Conservation (phyloP, 2,888 invertebrate species). For the Noctua fimbriata region DNA sequence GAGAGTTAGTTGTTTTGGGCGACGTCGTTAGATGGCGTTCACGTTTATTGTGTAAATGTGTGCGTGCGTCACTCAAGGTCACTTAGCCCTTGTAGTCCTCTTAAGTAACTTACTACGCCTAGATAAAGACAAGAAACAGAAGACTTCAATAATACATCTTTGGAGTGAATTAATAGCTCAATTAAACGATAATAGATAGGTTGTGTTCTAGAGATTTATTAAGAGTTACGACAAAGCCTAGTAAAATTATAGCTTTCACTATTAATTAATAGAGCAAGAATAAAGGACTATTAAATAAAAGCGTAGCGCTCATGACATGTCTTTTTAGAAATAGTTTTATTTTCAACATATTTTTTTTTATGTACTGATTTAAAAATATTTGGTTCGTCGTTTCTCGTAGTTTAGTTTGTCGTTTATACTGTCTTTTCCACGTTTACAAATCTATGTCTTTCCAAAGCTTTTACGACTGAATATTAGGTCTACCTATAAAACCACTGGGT, state of each 20-base stretch:
- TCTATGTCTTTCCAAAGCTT: not conserved
- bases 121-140: constrained; percentile 7
- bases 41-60: too few species aligned
- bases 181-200: not conserved
- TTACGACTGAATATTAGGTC: constrained; percentile 2
- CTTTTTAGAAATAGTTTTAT: not conserved
- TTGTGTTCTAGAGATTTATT: constrained; percentile 3
- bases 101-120: too few species aligned
- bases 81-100: too few species aligned
- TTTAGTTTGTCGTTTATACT: not conserved
- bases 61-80: too few species aligned
- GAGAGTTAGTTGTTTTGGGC: too few species aligned
- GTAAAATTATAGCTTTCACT: not conserved
- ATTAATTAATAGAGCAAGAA: not conserved
- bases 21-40: too few species aligned
- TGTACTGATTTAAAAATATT: not conserved
- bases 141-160: constrained; percentile 18
- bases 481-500: not conserved
- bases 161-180: not conserved
- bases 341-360: not conserved
- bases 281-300: not conserved
- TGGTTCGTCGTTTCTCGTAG: not conserved
- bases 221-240: constrained; percentile 9
- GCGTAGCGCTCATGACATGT: not conserved
- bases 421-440: not conserved